These are phyloP conservation scores for Albula glossodonta DNA, from an alignment of 2,113 vertebrate species.

Conservation along the genomic window DNA sequence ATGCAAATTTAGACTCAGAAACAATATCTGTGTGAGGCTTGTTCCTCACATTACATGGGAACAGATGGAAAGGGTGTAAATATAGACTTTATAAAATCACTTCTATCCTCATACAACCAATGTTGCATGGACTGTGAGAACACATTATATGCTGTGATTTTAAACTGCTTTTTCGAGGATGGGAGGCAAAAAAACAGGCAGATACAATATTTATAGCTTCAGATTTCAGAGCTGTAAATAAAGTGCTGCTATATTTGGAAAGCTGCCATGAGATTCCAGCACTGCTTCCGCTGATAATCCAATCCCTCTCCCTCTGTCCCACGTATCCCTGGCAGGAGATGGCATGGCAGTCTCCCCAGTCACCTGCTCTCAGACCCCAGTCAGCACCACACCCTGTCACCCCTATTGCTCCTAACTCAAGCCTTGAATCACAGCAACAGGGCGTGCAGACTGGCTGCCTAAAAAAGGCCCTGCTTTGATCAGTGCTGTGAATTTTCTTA, in stretches of 20 bases:
- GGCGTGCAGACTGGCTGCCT: not conserved
- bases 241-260: conserved; percentile 3
- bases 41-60: not conserved
- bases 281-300: not conserved
- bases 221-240: not conserved
- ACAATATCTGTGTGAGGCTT: not conserved
- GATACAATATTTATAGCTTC: not conserved
- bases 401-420: not conserved
- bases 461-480: not conserved
- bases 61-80: not conserved
- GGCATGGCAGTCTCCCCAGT: not conserved
- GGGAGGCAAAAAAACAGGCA: not conserved
- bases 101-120: not conserved
- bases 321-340: not conserved
- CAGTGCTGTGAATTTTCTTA: not conserved
- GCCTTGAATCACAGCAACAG: not conserved
- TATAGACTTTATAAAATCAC: not conserved
- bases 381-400: too few relatives aligned
- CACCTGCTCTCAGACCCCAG: not conserved
- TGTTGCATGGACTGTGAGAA: not conserved
- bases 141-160: not conserved
- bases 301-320: not conserved
- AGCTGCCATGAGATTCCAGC: not conserved
- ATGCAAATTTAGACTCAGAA: not conserved
- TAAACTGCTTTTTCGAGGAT: not conserved